Conservation (phyloP, 35 echinoderm and acorn worm species). For the Apostichopus parvimensis region DNA sequence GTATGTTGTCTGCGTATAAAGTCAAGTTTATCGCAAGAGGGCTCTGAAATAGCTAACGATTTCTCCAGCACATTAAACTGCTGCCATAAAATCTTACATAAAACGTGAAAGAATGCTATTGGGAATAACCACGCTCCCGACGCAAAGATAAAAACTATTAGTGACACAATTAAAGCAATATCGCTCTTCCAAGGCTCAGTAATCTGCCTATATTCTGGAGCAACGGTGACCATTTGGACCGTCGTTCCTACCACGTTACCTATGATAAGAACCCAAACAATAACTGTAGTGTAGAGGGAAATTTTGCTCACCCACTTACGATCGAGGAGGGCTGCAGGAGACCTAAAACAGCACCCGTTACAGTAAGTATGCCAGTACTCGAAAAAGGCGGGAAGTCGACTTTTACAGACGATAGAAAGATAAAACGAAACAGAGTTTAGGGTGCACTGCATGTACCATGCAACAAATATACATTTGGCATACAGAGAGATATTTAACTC, state of each 20-base stretch:
- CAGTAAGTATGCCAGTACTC: slow-evolving; percentile 13
- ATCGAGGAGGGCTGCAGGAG: neutral
- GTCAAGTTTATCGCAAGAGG: neutral
- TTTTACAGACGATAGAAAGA: slow-evolving; percentile 8
- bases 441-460: neutral
- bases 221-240: neutral
- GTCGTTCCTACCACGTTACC: slow-evolving; percentile 15
- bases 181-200: slow-evolving; percentile 13
- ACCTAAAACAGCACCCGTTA: neutral
- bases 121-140: neutral
- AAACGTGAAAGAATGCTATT: neutral
- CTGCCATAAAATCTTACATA: neutral
- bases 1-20: slow-evolving; percentile 24
- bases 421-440: slow-evolving; percentile 18
- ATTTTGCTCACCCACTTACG: neutral
- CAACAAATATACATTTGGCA: neutral
- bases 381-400: slow-evolving; percentile 11
- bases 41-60: neutral
- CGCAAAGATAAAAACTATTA: neutral
- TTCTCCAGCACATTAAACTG: neutral
- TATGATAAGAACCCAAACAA: slow-evolving; percentile 1
- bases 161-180: neutral
- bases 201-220: slow-evolving; percentile 6
- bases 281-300: neutral
- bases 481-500: neutral